Evolutionary conservation across 2,888 invertebrate species (phyloP).

Genomic region (Leptogaster cylindrica): DNA sequence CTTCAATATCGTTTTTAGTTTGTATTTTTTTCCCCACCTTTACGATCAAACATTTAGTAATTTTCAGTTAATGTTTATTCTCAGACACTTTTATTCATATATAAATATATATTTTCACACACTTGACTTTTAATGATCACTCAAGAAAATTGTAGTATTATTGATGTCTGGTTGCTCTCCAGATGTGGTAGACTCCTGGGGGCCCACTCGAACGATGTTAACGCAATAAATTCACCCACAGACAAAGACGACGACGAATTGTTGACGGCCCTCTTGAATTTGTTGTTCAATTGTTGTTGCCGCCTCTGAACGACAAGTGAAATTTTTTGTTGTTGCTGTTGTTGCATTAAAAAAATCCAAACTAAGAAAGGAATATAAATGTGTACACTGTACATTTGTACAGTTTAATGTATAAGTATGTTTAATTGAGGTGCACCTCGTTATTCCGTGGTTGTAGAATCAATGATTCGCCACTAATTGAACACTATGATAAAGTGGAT

Average conservation of each 20-base stretch:
- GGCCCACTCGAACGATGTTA: not conserved
- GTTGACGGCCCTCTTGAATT: no score
- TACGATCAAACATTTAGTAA: constrained; percentile 32
- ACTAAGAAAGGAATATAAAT: constrained; percentile 3
- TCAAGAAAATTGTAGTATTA: constrained; percentile 32
- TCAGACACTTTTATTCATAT: constrained; percentile 11
- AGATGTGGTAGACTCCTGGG: constrained; percentile 19
- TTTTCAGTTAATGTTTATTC: constrained; percentile 34
- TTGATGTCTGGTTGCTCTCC: constrained; percentile 9
- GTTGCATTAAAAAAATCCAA: constrained; percentile 3
- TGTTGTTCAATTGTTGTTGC: constrained; percentile 15
- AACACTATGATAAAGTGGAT: constrained; percentile 36
- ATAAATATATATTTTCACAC: constrained; percentile 16
- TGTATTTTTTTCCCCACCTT: no score
- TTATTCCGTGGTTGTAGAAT: constrained; percentile 10
- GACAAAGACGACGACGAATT: constrained; percentile 13
- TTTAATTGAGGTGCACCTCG: constrained; percentile 9
- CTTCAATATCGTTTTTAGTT: no score
- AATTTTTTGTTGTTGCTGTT: constrained; percentile 34
- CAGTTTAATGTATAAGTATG: not conserved
- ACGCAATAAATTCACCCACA: constrained; percentile 29
- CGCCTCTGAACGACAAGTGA: constrained; percentile 18
- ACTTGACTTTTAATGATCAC: constrained; percentile 31
- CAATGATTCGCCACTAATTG: constrained; percentile 37
- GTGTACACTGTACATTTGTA: not conserved